A percentile compares a stretch with the other conserved stretches of the same genome.
These are phyloP conservation scores for Rutpela maculata DNA, from an alignment of 2,888 invertebrate species.

Conservation along the genomic window DNA sequence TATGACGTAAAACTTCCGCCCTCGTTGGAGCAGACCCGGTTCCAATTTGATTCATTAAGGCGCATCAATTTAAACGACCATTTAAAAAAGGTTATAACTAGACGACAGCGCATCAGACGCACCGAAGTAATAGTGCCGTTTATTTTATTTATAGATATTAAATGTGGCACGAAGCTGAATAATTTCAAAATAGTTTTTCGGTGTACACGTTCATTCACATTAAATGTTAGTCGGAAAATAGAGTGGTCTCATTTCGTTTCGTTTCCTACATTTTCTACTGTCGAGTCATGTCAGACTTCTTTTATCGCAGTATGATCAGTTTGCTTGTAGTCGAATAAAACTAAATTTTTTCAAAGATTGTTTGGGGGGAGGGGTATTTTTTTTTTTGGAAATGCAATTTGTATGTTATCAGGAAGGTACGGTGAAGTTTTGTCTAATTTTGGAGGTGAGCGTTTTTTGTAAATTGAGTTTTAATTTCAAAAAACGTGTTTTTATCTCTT, in stretches of 20 bases:
- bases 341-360: too few relatives aligned
- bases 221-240: neutral
- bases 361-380: too few relatives aligned
- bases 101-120: neutral
- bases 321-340: too few relatives aligned
- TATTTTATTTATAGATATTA: conserved; percentile 2
- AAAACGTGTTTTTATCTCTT: too few relatives aligned
- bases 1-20: conserved; percentile 35
- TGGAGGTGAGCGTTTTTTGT: too few relatives aligned
- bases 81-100: neutral
- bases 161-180: neutral
- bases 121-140: neutral
- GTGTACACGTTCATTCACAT: neutral
- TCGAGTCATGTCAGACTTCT: too few relatives aligned
- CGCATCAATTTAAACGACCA: neutral
- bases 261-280: too few relatives aligned
- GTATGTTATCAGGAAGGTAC: too few relatives aligned
- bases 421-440: too few relatives aligned
- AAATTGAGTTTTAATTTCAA: too few relatives aligned
- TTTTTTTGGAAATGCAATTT: too few relatives aligned
- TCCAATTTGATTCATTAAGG: conserved; percentile 8
- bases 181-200: neutral
- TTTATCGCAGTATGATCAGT: too few relatives aligned
- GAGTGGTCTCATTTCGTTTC: neutral
- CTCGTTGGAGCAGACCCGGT: conserved; percentile 21